A percentile compares a stretch with the other conserved stretches of the same genome.
Evolutionary conservation across 1,140 invertebrate genomes (phyloP).

Genomic region (Tenebrio molitor): DNA sequence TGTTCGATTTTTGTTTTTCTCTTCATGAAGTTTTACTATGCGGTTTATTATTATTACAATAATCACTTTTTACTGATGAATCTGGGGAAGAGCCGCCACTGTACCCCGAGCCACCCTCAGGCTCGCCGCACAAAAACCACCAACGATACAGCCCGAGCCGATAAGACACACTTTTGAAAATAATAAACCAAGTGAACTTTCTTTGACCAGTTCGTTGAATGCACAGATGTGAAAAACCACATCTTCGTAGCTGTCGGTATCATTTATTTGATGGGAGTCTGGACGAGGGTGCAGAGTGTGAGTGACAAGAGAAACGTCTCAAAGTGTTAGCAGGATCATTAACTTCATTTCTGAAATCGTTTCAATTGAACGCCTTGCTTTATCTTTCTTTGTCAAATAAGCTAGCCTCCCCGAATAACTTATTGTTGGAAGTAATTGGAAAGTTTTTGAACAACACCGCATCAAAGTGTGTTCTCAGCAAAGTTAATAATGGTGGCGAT

Average conservation of each 20-base stretch:
- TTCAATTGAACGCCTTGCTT: slow-evolving; percentile 50
- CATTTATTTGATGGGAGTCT: slow-evolving; percentile 43
- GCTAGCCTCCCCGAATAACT: slow-evolving; percentile 22
- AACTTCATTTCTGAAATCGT: slow-evolving; percentile 50
- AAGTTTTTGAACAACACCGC: slow-evolving; percentile 32
- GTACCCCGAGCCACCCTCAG: too few relatives aligned
- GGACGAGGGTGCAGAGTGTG: slow-evolving; percentile 39
- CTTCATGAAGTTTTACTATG: too few relatives aligned
- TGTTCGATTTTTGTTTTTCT: too few relatives aligned
- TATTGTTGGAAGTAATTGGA: slow-evolving; percentile 38
- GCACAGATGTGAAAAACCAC: slow-evolving; percentile 34
- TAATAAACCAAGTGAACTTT: slow-evolving; percentile 2
- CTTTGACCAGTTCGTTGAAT: not conserved
- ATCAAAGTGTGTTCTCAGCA: slow-evolving; percentile 18
- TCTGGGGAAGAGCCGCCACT: too few relatives aligned
- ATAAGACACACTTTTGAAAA: slow-evolving; percentile 2
- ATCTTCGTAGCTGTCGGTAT: slow-evolving; percentile 46
- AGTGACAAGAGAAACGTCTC: slow-evolving; percentile 53
- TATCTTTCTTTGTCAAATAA: slow-evolving; percentile 44
- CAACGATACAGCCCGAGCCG: too few relatives aligned
- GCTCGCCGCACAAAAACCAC: too few relatives aligned
- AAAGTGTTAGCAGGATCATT: slow-evolving; percentile 52
- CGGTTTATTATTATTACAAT: too few relatives aligned
- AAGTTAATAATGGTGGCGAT: not conserved
- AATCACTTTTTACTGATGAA: too few relatives aligned